A percentile compares a stretch with the other conserved stretches of the same genome.
Conservation (phyloP, 2,113 vertebrate genomes). For the Hippocampus mohnikei region DNA sequence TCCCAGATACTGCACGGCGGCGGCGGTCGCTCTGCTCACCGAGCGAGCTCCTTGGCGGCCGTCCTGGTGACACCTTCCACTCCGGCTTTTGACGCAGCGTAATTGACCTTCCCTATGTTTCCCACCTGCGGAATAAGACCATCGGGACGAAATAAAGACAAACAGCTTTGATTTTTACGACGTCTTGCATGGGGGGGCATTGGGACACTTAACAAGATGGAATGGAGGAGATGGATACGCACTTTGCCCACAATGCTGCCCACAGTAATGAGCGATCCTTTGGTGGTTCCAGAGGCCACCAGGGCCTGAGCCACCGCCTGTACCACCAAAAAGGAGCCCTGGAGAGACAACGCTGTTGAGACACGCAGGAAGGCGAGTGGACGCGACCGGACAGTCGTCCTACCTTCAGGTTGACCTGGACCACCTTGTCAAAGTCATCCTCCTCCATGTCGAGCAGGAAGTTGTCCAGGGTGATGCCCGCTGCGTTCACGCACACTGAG, state of each 20-base stretch:
- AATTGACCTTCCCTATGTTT: slow-evolving; percentile 83
- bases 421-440: slow-evolving; percentile 78
- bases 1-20: accelerated
- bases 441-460: slow-evolving; percentile 81
- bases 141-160: neutral
- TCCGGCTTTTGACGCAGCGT: slow-evolving; percentile 82
- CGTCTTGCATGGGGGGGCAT: too few species aligned
- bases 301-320: slow-evolving; percentile 81
- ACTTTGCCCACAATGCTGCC: slow-evolving; percentile 87
- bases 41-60: slow-evolving; percentile 80
- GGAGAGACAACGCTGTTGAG: neutral
- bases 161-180: too few species aligned
- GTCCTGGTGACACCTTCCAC: slow-evolving; percentile 81
- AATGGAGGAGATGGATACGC: neutral
- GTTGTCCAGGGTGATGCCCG: slow-evolving; percentile 80
- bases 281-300: slow-evolving; percentile 70
- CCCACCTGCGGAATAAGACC: slow-evolving; percentile 72
- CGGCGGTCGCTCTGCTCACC: slow-evolving; percentile 32
- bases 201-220: too few species aligned
- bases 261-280: slow-evolving; percentile 84
- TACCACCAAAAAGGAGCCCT: slow-evolving; percentile 82
- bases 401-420: slow-evolving; percentile 85
- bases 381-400: neutral
- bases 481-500: slow-evolving; percentile 79
- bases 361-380: neutral